Evolutionary conservation across 2,888 invertebrate species (phyloP), one percentile per base, ranked within the genome.

Genomic region (Meiosimyza platycephala): DNA sequence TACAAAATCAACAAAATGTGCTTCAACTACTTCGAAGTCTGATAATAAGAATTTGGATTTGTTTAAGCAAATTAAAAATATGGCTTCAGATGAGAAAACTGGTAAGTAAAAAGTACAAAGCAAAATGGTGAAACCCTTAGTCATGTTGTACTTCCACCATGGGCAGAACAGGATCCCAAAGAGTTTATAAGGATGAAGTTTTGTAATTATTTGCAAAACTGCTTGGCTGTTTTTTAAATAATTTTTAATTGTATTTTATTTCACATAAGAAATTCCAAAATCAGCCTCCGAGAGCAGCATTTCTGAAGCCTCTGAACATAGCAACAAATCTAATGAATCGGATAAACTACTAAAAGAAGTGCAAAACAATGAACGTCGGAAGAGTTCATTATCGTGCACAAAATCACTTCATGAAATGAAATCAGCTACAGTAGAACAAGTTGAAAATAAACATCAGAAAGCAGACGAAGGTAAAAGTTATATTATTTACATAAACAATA

Each of bases 71-170:
- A 93, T 95, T 89, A 82, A 84, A 71, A 94, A 94, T 80, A 88
- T 94, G 63, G 68, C 78, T 72, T 16, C 93, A 15, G 90, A 91
- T 13, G 91, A 92, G 77, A 90, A 89, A 80, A 89, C 90, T 84
- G 91, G 92, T 91, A 51, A 59, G 28, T 22, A 52, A 52, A 40
- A n/a, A n/a, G 98, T 70, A 91, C 91, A 78, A 99, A 99, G 88
- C 99, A 99, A 88, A 99, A 95, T 81, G 99, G 99, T n/a, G 95
- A 97, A 55, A 91, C 93, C 54, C 89, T 99, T 60, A 95, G 95
- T 74, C 94, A 98, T 88, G 95, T 97, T 13, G 93, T 98, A 18
- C 89, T 99, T 50, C 99, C 99, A 18, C 93, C 96, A 0, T 99
- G 99, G 99, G 98, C 99, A 0, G 96, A 96, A 85, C 94, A 94